Percentiles rank a stretch among this genome's conserved stretches.
phyloP scores from a whole-genome alignment of 2,888 invertebrate species.

The Malachius bipustulatus region DNA sequence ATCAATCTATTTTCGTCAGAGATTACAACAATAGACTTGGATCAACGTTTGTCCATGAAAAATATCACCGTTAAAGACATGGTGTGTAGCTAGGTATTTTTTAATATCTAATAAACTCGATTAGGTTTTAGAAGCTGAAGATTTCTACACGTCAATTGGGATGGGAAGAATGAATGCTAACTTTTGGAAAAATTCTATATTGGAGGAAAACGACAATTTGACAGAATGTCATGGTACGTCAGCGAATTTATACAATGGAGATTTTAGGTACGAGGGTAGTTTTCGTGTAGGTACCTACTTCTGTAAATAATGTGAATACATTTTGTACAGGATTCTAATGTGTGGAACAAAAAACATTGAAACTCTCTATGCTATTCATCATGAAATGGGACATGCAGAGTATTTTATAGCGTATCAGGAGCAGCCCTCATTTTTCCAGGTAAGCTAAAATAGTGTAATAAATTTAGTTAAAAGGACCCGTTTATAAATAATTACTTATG shows the following conservation, averaged over 20 bases:
- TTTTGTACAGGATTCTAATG: conserved; percentile 46
- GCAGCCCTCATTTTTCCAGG: conserved; percentile 52
- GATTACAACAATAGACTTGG: conserved; percentile 36
- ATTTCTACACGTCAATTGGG: conserved; percentile 55
- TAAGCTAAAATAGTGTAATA: conserved; percentile 33
- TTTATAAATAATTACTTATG: background rate
- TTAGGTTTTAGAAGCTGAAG: conserved; percentile 47
- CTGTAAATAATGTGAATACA: conserved; percentile 4
- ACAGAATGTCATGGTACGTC: conserved; percentile 58
- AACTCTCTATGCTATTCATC: conserved; percentile 55
- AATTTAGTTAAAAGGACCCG: conserved; percentile 4
- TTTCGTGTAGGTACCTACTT: background rate
- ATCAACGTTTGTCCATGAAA: conserved; percentile 39
- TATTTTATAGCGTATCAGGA: conserved; percentile 58
- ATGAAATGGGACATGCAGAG: conserved; percentile 64
- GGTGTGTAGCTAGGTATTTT: conserved; percentile 33
- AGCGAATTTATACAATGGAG: conserved; percentile 56
- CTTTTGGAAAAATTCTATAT: conserved; percentile 52
- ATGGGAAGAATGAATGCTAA: conserved; percentile 46
- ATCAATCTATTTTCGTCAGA: conserved; percentile 44
- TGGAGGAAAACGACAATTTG: conserved; percentile 33
- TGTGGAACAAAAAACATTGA: conserved; percentile 49
- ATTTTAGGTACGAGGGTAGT: conserved; percentile 49
- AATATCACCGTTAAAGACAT: conserved; percentile 49
- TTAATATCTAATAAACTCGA: conserved; percentile 4